Percentiles rank a stretch among this genome's conserved stretches.
phyloP scores from a whole-genome alignment of 1,140 invertebrate genomes.

The Pseudomyrmex sp. region DNA sequence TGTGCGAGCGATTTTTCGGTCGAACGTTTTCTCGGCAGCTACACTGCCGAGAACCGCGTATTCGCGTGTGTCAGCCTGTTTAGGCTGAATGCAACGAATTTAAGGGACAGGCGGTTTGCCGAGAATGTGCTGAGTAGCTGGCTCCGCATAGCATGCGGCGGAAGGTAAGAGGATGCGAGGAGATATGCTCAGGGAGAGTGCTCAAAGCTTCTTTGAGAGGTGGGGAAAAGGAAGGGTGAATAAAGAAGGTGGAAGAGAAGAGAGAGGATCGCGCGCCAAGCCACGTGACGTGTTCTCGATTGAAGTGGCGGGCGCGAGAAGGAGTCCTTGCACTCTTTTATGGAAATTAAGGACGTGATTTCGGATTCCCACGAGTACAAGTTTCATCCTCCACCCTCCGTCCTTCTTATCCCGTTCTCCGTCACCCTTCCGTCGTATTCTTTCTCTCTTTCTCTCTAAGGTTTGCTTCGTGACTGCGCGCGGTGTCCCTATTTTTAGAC shows the following conservation, averaged over 20 bases:
- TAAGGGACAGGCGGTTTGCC: constrained; percentile 39
- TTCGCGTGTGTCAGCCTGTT: constrained; percentile 1
- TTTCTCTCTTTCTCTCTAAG: constrained; percentile 2
- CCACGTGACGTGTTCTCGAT: constrained; percentile 35
- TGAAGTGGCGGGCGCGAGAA: constrained; percentile 10
- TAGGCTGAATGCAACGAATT: constrained; percentile 30
- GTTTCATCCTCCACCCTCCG: constrained; percentile 21
- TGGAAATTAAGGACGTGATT: constrained; percentile 79
- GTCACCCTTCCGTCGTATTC: background rate
- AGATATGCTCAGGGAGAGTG: constrained; percentile 75
- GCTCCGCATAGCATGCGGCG: constrained; percentile 41
- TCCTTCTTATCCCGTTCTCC: background rate
- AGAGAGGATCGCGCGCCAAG: constrained; percentile 20
- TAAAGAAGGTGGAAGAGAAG: background rate
- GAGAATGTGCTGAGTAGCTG: constrained; percentile 71
- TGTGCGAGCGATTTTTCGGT: constrained; percentile 28
- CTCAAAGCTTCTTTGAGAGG: constrained; percentile 65
- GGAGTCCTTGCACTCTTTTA: constrained; percentile 67
- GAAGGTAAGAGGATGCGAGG: constrained; percentile 62
- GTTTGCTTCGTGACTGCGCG: constrained; percentile 43
- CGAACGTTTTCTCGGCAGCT: constrained; percentile 15
- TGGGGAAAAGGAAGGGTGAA: background rate
- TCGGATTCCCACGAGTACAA: constrained; percentile 65
- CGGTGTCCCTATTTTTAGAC: constrained; percentile 9
- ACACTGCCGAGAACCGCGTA: too few species aligned